Conservation (phyloP, 1,140 invertebrate species). For the Drosophila nasuta region DNA sequence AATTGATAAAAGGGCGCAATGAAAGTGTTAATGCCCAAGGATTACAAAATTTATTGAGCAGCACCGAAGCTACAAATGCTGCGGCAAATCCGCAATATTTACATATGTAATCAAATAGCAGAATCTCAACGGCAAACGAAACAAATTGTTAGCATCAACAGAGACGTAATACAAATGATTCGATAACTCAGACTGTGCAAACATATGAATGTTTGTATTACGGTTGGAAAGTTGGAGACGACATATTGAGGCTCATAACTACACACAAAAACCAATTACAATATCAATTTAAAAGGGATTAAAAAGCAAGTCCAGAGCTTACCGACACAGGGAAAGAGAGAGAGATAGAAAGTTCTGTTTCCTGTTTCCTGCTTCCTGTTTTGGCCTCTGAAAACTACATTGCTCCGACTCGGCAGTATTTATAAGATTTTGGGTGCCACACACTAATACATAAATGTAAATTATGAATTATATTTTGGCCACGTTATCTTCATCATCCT, state of each 20-base stretch:
- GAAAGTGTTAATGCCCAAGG: not conserved
- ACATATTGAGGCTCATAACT: constrained; percentile 81
- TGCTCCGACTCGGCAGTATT: not conserved
- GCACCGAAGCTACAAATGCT: not conserved
- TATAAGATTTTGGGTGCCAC: constrained; percentile 53
- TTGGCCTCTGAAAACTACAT: constrained; percentile 35
- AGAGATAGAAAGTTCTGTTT: constrained; percentile 1
- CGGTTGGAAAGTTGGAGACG: constrained; percentile 27
- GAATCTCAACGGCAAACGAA: constrained; percentile 22
- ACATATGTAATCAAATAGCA: constrained; percentile 29
- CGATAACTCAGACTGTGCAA: constrained; percentile 20
- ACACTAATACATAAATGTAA: constrained; percentile 41
- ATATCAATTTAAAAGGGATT: constrained; percentile 83
- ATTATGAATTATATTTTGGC: constrained; percentile 41
- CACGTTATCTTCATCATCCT: constrained; percentile 10
- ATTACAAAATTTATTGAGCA: constrained; percentile 5
- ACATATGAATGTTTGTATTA: not conserved
- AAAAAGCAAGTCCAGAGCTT: constrained; percentile 60
- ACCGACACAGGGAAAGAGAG: constrained; percentile 18
- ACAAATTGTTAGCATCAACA: constrained; percentile 38
- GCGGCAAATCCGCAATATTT: not conserved
- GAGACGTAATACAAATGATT: constrained; percentile 25
- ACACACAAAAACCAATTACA: constrained; percentile 80
- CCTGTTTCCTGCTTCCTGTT: constrained; percentile 7
- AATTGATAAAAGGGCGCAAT: constrained; percentile 1